These are phyloP conservation scores for Festucalex cinctus DNA, from an alignment of 2,113 vertebrate genomes.

Conservation along the genomic window DNA sequence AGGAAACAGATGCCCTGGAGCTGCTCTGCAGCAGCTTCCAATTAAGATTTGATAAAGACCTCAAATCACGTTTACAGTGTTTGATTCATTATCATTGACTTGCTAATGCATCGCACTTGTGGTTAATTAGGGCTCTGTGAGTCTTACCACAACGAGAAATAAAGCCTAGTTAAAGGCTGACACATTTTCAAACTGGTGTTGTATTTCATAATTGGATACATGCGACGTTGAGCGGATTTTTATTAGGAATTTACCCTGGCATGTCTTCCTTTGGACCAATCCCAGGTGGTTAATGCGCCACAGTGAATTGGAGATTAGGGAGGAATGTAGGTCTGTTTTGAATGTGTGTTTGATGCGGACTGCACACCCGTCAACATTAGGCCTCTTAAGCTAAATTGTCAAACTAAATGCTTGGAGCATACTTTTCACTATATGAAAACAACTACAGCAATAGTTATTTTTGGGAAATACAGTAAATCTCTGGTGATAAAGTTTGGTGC, in stretches of 20 bases:
- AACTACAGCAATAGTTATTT: neutral
- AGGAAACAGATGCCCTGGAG: conserved; percentile 49
- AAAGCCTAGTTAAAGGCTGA: conserved; percentile 42
- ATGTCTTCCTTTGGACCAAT: conserved; percentile 47
- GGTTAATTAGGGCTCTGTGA: neutral
- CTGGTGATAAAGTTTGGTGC: conserved; percentile 15
- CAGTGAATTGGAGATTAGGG: conserved; percentile 39
- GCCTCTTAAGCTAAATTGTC: conserved; percentile 30
- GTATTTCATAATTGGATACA: conserved; percentile 48
- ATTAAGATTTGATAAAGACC: conserved; percentile 46
- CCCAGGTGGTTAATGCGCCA: conserved; percentile 49
- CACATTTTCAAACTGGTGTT: conserved; percentile 39
- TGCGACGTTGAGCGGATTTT: conserved; percentile 39
- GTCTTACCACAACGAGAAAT: conserved; percentile 28
- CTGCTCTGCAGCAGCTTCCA: conserved; percentile 32
- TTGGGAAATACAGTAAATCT: conserved; percentile 5
- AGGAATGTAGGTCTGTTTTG: conserved; percentile 59
- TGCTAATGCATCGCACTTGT: conserved; percentile 40
- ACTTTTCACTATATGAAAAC: conserved; percentile 29
- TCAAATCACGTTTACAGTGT: conserved; percentile 43
- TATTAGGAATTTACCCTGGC: conserved; percentile 42
- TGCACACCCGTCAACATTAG: conserved; percentile 40
- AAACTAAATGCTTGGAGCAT: conserved; percentile 35
- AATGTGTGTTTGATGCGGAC: conserved; percentile 42
- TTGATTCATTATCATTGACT: conserved; percentile 56